Conservation (phyloP, 2,888 invertebrate genomes). For the Stenichneumon culpator region DNA sequence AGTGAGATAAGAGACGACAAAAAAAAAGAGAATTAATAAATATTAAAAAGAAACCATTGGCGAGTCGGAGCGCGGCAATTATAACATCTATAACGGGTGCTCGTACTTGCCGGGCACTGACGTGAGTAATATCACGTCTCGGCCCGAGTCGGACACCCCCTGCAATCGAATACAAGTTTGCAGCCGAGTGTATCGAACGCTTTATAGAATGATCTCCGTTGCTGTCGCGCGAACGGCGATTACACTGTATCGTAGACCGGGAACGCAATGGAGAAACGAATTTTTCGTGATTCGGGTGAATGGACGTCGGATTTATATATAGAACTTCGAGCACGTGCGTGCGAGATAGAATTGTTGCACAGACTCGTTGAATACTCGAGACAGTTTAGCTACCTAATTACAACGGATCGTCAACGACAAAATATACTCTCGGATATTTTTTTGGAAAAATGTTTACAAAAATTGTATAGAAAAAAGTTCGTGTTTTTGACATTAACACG, state of each 20-base stretch:
- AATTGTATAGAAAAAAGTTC: neutral
- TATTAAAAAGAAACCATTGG: slow-evolving; percentile 9
- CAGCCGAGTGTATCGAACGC: neutral
- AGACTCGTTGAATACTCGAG: neutral
- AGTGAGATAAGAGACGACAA: slow-evolving; percentile 30
- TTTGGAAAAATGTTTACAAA: neutral
- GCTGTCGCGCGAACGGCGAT: slow-evolving; percentile 18
- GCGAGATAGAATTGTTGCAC: slow-evolving; percentile 45
- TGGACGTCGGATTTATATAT: slow-evolving; percentile 75
- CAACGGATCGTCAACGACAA: neutral
- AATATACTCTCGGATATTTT: neutral
- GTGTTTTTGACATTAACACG: neutral
- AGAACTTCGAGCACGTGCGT: slow-evolving; percentile 59
- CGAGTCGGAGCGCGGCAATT: slow-evolving; percentile 37
- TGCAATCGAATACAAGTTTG: slow-evolving; percentile 36
- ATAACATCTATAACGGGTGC: slow-evolving; percentile 37
- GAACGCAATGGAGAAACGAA: slow-evolving; percentile 63
- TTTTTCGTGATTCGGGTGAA: slow-evolving; percentile 84
- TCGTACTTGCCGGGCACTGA: slow-evolving; percentile 23
- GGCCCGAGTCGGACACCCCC: slow-evolving; percentile 23
- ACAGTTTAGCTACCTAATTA: neutral
- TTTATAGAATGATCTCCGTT: slow-evolving; percentile 24
- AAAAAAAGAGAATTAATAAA: slow-evolving; percentile 17
- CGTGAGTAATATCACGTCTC: slow-evolving; percentile 37
- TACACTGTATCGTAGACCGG: slow-evolving; percentile 19